Evolutionary conservation across 2,797 vertebrate genomes (phyloP), one percentile per base, ranked within the genome.

Genomic region (Amphiprion clarkii): DNA sequence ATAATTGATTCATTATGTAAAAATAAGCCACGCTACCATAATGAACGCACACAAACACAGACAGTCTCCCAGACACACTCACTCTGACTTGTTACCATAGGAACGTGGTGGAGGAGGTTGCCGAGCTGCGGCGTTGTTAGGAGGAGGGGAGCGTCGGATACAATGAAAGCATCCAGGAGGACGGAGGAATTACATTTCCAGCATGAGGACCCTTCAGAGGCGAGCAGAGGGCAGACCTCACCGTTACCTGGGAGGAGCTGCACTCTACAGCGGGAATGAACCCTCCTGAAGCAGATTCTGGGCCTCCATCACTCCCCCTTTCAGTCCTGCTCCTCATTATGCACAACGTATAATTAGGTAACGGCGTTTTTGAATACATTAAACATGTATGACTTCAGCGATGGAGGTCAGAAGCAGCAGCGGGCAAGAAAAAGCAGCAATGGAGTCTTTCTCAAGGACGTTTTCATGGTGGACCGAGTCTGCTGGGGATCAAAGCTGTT

Each of bases 1-100:
- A 72, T 92, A 90, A 91, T 89, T 90, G 89, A 92, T 85, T 91
- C 82, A 88, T 92, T 88, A 81, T 87, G 85, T 87, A 87, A 90
- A 91, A 78, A 89, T n/a, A 75, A 86, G 65, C 67, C 61, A 57
- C 74, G 39, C 71, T 1, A 11, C 69, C 36, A 31, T 70, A 86
- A 86, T 79, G 80, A 87, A 88, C 79, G 57, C 86, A 81, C 84
- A 81, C 75, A 87, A 78, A 86, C 69, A 69, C 0, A 71, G 67
- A 83, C 82, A 71, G 77, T 83, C 63, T 84, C 78, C 70, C 56
- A 31, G 65, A 82, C 72, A 23, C 65, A 64, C 81, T 69, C 70
- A 11, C 76, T 56, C 57, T 25, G 63, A 74, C 82, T 73, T 71
- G 92, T 94, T 92, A 84, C 89, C 90, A 93, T 93, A 81, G 91